Evolutionary conservation across 2,888 invertebrate genomes (phyloP), one percentile per base, ranked within the genome.

Genomic region (Kuschelorhynchus macadamiae): DNA sequence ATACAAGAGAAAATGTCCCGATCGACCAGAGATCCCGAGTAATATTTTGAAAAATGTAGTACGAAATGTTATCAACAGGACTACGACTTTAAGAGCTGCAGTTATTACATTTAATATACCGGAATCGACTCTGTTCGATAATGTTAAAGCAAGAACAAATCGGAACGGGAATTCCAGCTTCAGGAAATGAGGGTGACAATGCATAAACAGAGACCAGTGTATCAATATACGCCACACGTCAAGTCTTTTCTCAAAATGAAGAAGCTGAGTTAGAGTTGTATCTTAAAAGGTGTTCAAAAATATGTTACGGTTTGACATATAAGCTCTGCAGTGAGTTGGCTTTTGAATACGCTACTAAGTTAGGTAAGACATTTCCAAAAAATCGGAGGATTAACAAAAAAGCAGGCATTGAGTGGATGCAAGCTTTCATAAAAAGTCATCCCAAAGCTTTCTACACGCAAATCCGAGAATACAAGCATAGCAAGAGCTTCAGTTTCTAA

Each of bases 401-500:
- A 25, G 25, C 25, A 25, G 3, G 25, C 25, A 25, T 5, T 25
- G 25, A 25, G 4, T 25, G 25, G 25, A 25, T 25, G 25, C 25
- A 25, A 25, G 3, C 25, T 25, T 25, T 7, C 3, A 17, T 14
- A 3, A 39, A 52, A 52, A 3, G 25, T 7, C 25, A 25, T 25
- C 25, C n/a, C 7, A 25, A 25, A 7, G 25, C 52, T 71, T 36
- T 71, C 65, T 2, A 36, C 50, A 25, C 32, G 65, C 12, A 71
- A 55, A 11, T 21, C 62, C 42, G 65, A 70, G 61, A 66, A 60
- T 53, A 68, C 50, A 53, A 68, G 64, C 50, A 49, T 69, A 12
- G 61, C 53, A 30, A 41, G 67, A 50, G 49, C 67, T 2, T 36
- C 55, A 7, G 61, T 62, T 47, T 62, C 53, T 21, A 67, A 67